These are phyloP conservation scores for Fistularia commersonii DNA, from an alignment of 2,797 vertebrate genomes.

Conservation along the genomic window DNA sequence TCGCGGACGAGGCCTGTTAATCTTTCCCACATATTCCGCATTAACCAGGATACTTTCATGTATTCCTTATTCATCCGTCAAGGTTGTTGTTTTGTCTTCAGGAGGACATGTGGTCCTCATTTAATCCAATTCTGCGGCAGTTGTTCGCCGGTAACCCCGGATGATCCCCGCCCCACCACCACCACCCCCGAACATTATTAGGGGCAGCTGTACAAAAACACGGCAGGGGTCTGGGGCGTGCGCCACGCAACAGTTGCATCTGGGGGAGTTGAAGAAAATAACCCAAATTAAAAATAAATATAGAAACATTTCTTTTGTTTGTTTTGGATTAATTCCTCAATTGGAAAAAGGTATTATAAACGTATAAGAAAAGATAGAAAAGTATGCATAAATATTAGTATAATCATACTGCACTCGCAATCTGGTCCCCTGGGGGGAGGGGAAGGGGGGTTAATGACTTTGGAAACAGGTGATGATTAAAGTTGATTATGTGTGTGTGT, in stretches of 20 bases:
- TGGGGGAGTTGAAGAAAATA: too few species aligned
- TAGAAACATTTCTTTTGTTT: too few species aligned
- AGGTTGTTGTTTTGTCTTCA: slow-evolving; percentile 12
- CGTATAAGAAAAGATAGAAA: neutral
- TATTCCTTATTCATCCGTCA: slow-evolving; percentile 12
- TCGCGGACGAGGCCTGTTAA: slow-evolving; percentile 16
- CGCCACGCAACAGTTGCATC: too few species aligned
- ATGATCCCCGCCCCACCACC: slow-evolving; percentile 21
- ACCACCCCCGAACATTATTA: slow-evolving; percentile 20
- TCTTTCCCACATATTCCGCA: slow-evolving; percentile 16
- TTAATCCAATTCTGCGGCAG: slow-evolving; percentile 35
- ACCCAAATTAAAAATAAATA: too few species aligned
- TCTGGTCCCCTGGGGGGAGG: too few species aligned
- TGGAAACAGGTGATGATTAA: too few species aligned
- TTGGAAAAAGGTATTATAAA: too few species aligned
- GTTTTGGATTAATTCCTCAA: too few species aligned
- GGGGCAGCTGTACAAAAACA: slow-evolving; percentile 22
- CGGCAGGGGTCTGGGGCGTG: neutral
- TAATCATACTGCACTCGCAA: too few species aligned
- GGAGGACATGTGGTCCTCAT: slow-evolving; percentile 18
- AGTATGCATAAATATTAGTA: neutral
- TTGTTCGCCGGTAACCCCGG: slow-evolving; percentile 33
- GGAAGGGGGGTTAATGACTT: too few species aligned
- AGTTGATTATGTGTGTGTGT: too few species aligned
- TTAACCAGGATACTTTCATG: slow-evolving; percentile 15